Conservation (phyloP, 1,140 invertebrate species). For the Mactra quadrangularis region DNA sequence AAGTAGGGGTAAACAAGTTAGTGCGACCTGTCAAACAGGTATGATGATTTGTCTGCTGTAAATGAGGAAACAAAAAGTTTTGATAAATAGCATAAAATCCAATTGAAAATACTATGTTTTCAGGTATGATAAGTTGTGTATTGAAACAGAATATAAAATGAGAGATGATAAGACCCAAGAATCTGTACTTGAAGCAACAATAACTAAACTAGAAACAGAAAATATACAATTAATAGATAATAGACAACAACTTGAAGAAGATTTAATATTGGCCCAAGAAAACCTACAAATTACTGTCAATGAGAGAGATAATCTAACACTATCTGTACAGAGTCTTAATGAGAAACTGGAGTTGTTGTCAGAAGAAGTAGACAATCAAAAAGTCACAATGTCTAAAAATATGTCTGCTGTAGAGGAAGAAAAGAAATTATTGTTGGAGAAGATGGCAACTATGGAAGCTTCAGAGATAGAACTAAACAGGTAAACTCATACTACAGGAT, state of each 20-base stretch:
- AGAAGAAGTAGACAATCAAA: not conserved
- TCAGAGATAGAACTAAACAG: not conserved
- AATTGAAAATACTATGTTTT: not conserved
- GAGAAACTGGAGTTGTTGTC: not conserved
- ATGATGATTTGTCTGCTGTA: too few species aligned
- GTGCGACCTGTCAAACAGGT: too few species aligned
- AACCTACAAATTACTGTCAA: conserved; percentile 33
- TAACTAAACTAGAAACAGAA: conserved; percentile 19
- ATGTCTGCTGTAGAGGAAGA: not conserved
- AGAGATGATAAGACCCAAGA: conserved; percentile 44
- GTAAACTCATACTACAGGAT: too few species aligned
- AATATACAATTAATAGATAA: conserved; percentile 20
- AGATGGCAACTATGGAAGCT: not conserved
- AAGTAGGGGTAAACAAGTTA: too few species aligned
- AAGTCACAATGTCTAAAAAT: not conserved
- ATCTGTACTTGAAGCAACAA: conserved; percentile 20
- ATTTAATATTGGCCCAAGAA: conserved; percentile 42
- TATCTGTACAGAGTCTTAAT: not conserved
- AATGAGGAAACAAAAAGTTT: too few species aligned
- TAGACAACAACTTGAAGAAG: conserved; percentile 35
- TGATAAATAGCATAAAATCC: not conserved
- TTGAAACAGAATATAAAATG: conserved; percentile 41
- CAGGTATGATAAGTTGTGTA: conserved; percentile 54
- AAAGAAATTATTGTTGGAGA: not conserved
- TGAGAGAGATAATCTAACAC: conserved; percentile 7